Percentiles rank a stretch among this genome's conserved stretches.
Evolutionary conservation across 1,140 invertebrate species (phyloP).

Genomic region (Drosophila nigrodunni): DNA sequence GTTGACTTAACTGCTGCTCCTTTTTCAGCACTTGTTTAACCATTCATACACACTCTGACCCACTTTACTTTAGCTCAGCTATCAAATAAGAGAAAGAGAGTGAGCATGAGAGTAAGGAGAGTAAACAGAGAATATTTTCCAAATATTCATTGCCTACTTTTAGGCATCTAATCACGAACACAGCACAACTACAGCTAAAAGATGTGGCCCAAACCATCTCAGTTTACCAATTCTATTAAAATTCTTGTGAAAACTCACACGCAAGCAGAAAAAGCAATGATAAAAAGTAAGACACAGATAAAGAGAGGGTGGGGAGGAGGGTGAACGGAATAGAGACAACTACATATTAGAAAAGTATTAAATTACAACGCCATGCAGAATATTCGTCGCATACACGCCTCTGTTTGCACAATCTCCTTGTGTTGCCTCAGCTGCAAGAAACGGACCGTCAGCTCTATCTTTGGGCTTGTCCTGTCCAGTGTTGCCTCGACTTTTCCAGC

Average conservation of each 20-base stretch:
- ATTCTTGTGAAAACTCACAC: slow-evolving; percentile 72
- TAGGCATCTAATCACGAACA: slow-evolving; percentile 68
- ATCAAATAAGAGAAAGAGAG: neutral
- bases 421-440: slow-evolving; percentile 28
- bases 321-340: slow-evolving; percentile 47
- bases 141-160: slow-evolving; percentile 67
- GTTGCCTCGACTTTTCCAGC: slow-evolving; percentile 3
- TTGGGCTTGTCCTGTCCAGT: neutral
- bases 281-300: neutral
- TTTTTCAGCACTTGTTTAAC: slow-evolving; percentile 26
- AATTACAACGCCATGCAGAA: slow-evolving; percentile 61
- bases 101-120: neutral
- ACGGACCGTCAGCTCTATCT: neutral
- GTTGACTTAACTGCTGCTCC: slow-evolving; percentile 33
- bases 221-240: slow-evolving; percentile 81
- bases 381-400: slow-evolving; percentile 56
- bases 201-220: slow-evolving; percentile 45
- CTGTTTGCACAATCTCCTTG: slow-evolving; percentile 75
- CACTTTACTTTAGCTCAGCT: slow-evolving; percentile 8
- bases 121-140: slow-evolving; percentile 54
- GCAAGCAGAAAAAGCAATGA: slow-evolving; percentile 31
- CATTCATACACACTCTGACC: slow-evolving; percentile 26
- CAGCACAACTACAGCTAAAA: neutral
- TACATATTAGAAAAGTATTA: slow-evolving; percentile 82
- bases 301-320: neutral